Evolutionary conservation across 2,888 invertebrate species (phyloP), one percentile per base, ranked within the genome.

Genomic region (Chloroclysta siterata): DNA sequence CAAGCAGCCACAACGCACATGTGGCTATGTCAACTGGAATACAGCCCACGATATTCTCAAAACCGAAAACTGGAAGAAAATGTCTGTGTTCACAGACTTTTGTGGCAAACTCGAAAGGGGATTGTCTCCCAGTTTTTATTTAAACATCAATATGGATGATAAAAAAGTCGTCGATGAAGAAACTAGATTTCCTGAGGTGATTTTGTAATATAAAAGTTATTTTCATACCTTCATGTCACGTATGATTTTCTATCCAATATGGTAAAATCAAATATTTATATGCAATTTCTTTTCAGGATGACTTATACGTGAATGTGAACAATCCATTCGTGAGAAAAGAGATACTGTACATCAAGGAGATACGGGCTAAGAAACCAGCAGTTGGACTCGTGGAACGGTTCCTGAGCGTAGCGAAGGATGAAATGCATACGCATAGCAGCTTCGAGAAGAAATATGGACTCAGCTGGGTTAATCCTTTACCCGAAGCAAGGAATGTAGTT

Each of bases 401-500:
- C 17, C 8, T 60, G 14, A 42, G 54, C 14, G 44, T 15, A 46
- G 28, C 50, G 2, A 58, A 46, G 29, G 22, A 33, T n/a, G 50
- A 63, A 2, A 46, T 53, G 10, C 63, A 63, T 14, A 58, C 58
- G 7, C 44, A 33, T n/a, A 46, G 53, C 46, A 53, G 63, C 39
- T 65, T 55, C 17, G 60, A 68, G 29, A 62, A 62, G 36, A 59
- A 52, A 44, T 55, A 65, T 15, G 54, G 47, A n/a, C 53, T 63
- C 15, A 63, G 39, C 58, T 63, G 63, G 63, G 58, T 58, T 17
- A 54, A 54, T 60, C 95, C 95, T n/a, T 94, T 95, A 72, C 82
- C 96, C 57, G 90, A 82, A 94, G 94, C 75, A 87, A 95, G 80
- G 87, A 95, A 77, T 87, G 94, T 76, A 82, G 94, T 84, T 87